Conservation (phyloP, 2,797 vertebrate species). For the Malurus leucopterus region DNA sequence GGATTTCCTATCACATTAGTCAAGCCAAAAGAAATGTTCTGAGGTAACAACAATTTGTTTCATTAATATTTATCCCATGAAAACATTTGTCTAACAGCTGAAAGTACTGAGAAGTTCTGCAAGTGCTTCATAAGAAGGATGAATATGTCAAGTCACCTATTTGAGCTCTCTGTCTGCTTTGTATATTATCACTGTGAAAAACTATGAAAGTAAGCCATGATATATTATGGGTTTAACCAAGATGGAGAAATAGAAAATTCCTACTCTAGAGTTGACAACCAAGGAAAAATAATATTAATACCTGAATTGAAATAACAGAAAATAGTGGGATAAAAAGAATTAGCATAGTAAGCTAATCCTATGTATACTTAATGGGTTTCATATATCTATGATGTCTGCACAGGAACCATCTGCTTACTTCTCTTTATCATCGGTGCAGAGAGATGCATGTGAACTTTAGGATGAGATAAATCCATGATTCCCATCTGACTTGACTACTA, state of each 20-base stretch:
- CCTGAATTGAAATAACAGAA: not conserved
- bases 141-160: not conserved
- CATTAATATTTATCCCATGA: not conserved
- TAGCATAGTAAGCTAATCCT: not conserved
- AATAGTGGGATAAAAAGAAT: not conserved
- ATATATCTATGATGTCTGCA: not conserved
- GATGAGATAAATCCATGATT: not conserved
- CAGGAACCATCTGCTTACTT: not conserved
- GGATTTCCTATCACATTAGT: not conserved
- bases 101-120: conserved; percentile 6
- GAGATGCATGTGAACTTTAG: not conserved
- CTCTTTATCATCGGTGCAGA: not conserved
- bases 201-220: not conserved
- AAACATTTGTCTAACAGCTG: not conserved
- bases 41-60: not conserved
- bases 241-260: not conserved
- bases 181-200: not conserved
- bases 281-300: not conserved
- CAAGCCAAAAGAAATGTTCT: not conserved
- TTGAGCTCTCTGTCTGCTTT: not conserved
- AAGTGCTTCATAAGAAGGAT: not conserved
- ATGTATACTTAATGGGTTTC: not conserved
- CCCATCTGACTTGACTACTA: not conserved
- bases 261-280: not conserved
- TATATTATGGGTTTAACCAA: not conserved